These are phyloP conservation scores for Atrichornis clamosus DNA, from an alignment of 2,113 vertebrate genomes.

Conservation along the genomic window DNA sequence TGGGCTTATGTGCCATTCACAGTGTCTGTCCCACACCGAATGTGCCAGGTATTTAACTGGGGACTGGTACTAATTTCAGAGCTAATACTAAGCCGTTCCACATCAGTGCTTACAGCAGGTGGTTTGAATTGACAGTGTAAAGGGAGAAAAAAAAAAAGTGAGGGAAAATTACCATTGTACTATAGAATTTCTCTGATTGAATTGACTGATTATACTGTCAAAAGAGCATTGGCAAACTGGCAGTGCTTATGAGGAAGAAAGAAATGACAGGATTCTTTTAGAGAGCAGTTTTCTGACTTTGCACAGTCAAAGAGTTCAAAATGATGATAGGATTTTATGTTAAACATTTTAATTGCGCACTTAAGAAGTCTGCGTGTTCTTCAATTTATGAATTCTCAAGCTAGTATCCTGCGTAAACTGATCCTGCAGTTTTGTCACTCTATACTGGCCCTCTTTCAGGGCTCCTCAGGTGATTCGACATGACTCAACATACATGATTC, in stretches of 20 bases:
- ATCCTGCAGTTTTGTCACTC: background rate
- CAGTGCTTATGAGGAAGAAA: constrained; percentile 59
- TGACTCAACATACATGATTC: background rate
- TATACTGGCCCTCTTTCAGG: background rate
- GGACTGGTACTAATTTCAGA: constrained; percentile 95
- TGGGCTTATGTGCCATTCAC: constrained; percentile 83
- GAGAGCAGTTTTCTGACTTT: constrained; percentile 61
- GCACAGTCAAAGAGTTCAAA: constrained; percentile 66
- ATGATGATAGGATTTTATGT: constrained; percentile 46
- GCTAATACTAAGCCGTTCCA: constrained; percentile 94
- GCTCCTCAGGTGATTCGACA: background rate
- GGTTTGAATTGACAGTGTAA: constrained; percentile 82
- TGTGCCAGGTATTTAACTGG: constrained; percentile 91
- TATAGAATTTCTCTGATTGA: constrained; percentile 86
- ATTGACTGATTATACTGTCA: constrained; percentile 84
- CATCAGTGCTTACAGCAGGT: constrained; percentile 85
- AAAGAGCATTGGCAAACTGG: constrained; percentile 70
- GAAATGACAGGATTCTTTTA: constrained; percentile 64
- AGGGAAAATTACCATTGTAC: constrained; percentile 84
- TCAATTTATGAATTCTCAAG: constrained; percentile 27
- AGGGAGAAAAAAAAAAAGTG: constrained; percentile 72
- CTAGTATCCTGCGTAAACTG: background rate
- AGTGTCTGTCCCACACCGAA: constrained; percentile 73
- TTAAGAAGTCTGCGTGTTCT: constrained; percentile 42
- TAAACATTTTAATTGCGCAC: constrained; percentile 57